Evolutionary conservation across 2,888 invertebrate species (phyloP), one percentile per base, ranked within the genome.

Genomic region (Deilephila elpenor): DNA sequence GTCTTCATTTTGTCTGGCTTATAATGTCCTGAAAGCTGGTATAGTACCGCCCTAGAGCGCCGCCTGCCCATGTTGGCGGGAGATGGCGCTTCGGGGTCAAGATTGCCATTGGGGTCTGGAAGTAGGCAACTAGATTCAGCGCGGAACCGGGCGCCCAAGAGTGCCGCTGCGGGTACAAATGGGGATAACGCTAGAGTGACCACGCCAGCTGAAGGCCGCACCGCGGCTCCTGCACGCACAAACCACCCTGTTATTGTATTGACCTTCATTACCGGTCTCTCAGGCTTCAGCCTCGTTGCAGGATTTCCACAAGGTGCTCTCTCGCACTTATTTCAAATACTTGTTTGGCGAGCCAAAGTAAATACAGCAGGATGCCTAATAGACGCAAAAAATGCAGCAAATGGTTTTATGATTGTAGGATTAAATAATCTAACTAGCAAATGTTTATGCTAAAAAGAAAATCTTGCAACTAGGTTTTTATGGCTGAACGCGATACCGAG

Each of bases 1-100:
- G 97, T 97, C 95, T 99, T 98, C 94, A 97, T 97, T 91, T 98
- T 98, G 93, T 98, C 98, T 88, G 98, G 98, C 91, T 98, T 98
- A 95, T 99, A 99, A 94, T 99, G 99, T 78, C 99, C 99, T 83
- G 98, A 99, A 84, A 99, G 96, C 95, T 99, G 99, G 95, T 99
- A 99, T 78, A 99, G 96, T 75, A 99, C 99, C 62, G 99, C 99
- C 88, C 99, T 96, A 89, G 98, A 98, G 86, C 99, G 96, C 86
- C 99, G 96, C 81, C 99, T 95, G 83, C 98, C 98, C 95, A 98
- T 98, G 95, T 98, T 98, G 86, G 97, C 96, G 83, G 97, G 97
- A 82, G 97, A 97, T 76, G 97, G 97, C 83, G 96, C 96, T 94
- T 97, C 97, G 61, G 96, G 96, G 91, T 97, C 97, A 93, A 97